These are phyloP conservation scores for Antheraea mylitta DNA, from an alignment of 1,140 invertebrate genomes.

Conservation along the genomic window DNA sequence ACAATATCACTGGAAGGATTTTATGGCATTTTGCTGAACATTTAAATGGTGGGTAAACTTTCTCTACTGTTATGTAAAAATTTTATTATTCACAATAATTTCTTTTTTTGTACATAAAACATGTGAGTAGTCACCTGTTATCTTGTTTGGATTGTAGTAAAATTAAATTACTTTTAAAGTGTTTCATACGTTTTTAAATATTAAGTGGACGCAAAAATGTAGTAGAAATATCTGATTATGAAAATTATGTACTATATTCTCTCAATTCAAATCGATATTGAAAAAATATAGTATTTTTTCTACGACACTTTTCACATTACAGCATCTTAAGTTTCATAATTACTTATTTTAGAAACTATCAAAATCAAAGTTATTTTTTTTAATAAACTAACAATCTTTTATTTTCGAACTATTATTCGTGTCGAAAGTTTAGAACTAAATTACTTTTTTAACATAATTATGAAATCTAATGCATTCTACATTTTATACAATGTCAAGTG, in stretches of 20 bases:
- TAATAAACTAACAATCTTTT: background rate
- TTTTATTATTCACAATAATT: background rate
- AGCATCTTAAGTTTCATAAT: too few species aligned
- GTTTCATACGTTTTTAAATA: too few species aligned
- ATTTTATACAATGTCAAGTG: constrained; percentile 3
- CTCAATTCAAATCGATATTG: too few species aligned
- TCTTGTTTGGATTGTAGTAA: too few species aligned
- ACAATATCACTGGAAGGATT: constrained; percentile 40
- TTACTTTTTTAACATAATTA: background rate
- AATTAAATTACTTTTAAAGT: too few species aligned
- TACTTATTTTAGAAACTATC: too few species aligned
- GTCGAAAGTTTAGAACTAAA: background rate
- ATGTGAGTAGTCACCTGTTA: background rate
- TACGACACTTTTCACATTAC: too few species aligned
- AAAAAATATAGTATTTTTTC: too few species aligned
- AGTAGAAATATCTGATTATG: too few species aligned
- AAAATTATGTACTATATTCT: too few species aligned
- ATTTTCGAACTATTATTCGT: background rate
- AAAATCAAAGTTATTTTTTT: too few species aligned
- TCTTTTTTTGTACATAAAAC: background rate
- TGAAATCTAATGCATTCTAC: background rate
- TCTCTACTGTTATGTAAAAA: constrained; percentile 5
- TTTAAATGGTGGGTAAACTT: constrained; percentile 61
- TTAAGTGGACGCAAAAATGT: too few species aligned
- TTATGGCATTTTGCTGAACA: constrained; percentile 45